A percentile compares a stretch with the other conserved stretches of the same genome.
These are phyloP conservation scores for Palythoa caribaeorum DNA, from an alignment of 92 coral and sea anemone genomes.

Conservation along the genomic window DNA sequence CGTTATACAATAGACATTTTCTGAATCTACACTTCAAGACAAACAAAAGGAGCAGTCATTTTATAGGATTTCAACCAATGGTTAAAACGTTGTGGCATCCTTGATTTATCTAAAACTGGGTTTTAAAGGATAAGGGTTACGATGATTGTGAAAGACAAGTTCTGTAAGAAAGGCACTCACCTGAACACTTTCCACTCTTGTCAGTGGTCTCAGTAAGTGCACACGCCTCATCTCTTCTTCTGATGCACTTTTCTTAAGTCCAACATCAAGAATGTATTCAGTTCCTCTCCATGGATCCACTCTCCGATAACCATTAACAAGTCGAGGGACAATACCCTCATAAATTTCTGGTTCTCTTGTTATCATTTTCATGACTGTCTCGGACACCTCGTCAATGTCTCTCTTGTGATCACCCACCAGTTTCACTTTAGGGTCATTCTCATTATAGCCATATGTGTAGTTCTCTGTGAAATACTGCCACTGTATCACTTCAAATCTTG, in stretches of 20 bases:
- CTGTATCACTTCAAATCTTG: conserved; percentile 95
- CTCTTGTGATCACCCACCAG: conserved; percentile 83
- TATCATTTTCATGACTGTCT: conserved; percentile 89
- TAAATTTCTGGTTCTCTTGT: conserved; percentile 81
- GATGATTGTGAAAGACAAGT: too few relatives aligned
- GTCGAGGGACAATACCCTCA: conserved; percentile 59
- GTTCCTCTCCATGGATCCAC: conserved; percentile 95
- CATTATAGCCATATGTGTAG: conserved; percentile 87
- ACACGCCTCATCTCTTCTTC: conserved; percentile 79
- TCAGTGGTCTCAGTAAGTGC: conserved; percentile 93
- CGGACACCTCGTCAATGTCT: conserved; percentile 87
- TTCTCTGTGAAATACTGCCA: conserved; percentile 95
- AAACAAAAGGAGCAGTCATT: too few relatives aligned
- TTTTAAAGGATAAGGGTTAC: too few relatives aligned
- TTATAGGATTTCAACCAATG: too few relatives aligned
- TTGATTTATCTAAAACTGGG: too few relatives aligned
- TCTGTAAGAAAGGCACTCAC: not conserved
- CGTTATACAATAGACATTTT: too few relatives aligned
- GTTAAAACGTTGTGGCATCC: too few relatives aligned
- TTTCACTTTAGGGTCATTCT: conserved; percentile 80
- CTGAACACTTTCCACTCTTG: conserved; percentile 88
- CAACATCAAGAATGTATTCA: conserved; percentile 93
- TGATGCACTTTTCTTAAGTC: conserved; percentile 56
- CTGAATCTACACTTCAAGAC: too few relatives aligned
- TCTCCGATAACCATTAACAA: conserved; percentile 93